Percentiles rank a stretch among this genome's conserved stretches.
Evolutionary conservation across 2,888 invertebrate species (phyloP).

Genomic region (Diaperis boleti): DNA sequence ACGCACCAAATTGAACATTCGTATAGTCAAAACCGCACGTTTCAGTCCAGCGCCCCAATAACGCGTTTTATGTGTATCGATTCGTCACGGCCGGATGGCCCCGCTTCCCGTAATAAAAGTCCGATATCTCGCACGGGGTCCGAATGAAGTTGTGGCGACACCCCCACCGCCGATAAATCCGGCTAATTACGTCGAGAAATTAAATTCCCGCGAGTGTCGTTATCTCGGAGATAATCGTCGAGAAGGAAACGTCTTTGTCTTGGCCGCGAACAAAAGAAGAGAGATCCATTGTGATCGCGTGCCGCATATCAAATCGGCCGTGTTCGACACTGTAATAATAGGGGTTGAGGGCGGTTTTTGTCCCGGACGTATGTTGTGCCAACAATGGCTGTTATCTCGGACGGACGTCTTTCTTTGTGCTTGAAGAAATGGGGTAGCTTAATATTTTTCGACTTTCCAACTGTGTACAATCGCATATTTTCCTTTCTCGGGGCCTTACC

Average conservation of each 20-base stretch:
- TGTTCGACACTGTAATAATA: conserved; percentile 35
- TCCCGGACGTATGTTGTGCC: conserved; percentile 8
- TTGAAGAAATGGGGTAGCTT: too few species aligned
- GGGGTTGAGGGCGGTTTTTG: conserved; percentile 14
- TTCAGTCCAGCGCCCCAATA: too few species aligned
- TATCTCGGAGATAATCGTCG: conserved; percentile 32
- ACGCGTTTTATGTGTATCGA: conserved; percentile 12
- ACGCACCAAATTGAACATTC: too few species aligned
- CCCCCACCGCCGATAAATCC: conserved; percentile 20
- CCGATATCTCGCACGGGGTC: conserved; percentile 4
- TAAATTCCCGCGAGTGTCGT: conserved; percentile 31
- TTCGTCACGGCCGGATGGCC: conserved; percentile 16
- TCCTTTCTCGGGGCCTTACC: too few species aligned
- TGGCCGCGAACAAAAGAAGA: conserved; percentile 8
- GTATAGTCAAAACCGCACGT: too few species aligned
- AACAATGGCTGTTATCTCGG: conserved; percentile 12
- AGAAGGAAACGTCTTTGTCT: conserved; percentile 16
- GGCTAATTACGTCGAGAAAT: conserved; percentile 31
- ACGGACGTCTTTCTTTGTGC: conserved; percentile 8
- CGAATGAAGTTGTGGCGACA: conserved; percentile 13
- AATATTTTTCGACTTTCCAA: too few species aligned
- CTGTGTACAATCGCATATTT: too few species aligned
- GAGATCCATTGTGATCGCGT: conserved; percentile 23
- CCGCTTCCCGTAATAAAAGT: conserved; percentile 11
- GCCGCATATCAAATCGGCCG: conserved; percentile 29